Evolutionary conservation across 2,888 invertebrate genomes (phyloP).

Genomic region (Eupithecia subfuscata): DNA sequence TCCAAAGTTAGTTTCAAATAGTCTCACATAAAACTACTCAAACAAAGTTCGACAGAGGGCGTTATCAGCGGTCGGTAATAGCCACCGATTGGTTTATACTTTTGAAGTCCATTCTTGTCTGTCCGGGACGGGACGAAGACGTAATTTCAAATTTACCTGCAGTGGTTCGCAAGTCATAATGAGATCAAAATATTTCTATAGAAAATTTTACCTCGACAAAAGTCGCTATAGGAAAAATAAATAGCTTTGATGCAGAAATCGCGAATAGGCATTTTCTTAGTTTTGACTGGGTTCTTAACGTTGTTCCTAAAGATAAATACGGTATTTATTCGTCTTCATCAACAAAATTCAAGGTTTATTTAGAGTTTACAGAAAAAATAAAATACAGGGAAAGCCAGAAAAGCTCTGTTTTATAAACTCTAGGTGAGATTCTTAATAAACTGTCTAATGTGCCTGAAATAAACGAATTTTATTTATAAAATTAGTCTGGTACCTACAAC

Average conservation of each 20-base stretch:
- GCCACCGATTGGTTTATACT: constrained; percentile 66
- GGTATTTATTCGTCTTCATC: too few species aligned
- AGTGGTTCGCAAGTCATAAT: too few species aligned
- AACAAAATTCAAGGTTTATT: too few species aligned
- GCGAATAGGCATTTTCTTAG: neutral
- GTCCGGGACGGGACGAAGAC: constrained; percentile 14
- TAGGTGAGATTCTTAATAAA: too few species aligned
- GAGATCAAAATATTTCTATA: neutral
- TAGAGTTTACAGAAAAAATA: too few species aligned
- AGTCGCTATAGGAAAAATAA: neutral
- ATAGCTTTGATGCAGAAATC: neutral
- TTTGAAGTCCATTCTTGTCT: constrained; percentile 43
- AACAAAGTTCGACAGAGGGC: constrained; percentile 53
- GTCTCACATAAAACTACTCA: constrained; percentile 56
- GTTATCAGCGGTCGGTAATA: constrained; percentile 67
- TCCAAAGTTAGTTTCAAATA: constrained; percentile 45
- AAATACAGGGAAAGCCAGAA: too few species aligned
- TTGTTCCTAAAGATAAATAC: neutral
- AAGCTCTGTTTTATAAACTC: too few species aligned
- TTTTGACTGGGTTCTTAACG: neutral
- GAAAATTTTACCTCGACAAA: neutral
- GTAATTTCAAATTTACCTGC: too few species aligned
- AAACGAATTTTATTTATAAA: too few species aligned
- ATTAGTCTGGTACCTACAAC: too few species aligned
- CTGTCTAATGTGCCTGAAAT: too few species aligned